Evolutionary conservation across 2,797 vertebrate species (phyloP).

Genomic region (Astyanax mexicanus): DNA sequence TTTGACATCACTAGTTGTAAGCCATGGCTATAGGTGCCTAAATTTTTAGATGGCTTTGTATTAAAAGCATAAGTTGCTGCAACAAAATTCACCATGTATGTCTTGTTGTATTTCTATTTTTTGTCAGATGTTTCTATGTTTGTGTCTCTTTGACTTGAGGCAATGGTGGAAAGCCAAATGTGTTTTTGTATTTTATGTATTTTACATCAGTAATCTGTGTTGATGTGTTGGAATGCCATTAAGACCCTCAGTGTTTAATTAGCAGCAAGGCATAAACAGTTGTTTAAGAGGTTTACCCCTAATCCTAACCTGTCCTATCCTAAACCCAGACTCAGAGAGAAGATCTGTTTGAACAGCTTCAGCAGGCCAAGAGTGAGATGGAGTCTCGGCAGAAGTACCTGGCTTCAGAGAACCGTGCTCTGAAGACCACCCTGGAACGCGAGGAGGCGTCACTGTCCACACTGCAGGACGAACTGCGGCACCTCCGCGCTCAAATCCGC

Average conservation of each 20-base stretch:
- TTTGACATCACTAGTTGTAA: too few relatives aligned
- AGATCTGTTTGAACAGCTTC: slow-evolving; percentile 79
- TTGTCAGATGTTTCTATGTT: not conserved
- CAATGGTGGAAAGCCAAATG: too few relatives aligned
- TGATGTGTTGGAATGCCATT: not conserved
- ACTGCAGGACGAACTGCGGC: slow-evolving; percentile 86
- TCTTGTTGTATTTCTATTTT: not conserved
- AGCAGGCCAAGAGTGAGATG: slow-evolving; percentile 72
- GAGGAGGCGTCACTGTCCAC: slow-evolving; percentile 84
- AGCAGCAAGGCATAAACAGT: too few relatives aligned
- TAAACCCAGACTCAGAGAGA: slow-evolving; percentile 80
- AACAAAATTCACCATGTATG: slow-evolving; percentile 53
- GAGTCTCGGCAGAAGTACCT: slow-evolving; percentile 80
- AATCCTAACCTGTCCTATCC: too few relatives aligned
- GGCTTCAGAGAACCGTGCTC: slow-evolving; percentile 83
- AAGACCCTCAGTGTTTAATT: not conserved
- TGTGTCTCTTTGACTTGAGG: not conserved
- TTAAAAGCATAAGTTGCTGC: not conserved
- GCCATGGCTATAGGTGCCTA: too few relatives aligned
- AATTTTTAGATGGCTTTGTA: too few relatives aligned
- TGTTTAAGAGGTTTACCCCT: too few relatives aligned
- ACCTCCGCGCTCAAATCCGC: slow-evolving; percentile 83
- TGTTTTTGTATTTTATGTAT: too few relatives aligned
- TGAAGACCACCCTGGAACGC: slow-evolving; percentile 84
- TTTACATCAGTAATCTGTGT: too few relatives aligned